A percentile compares a stretch with the other conserved stretches of the same genome.
Evolutionary conservation across 2,888 invertebrate species (phyloP).

Genomic region (Clanis bilineata): DNA sequence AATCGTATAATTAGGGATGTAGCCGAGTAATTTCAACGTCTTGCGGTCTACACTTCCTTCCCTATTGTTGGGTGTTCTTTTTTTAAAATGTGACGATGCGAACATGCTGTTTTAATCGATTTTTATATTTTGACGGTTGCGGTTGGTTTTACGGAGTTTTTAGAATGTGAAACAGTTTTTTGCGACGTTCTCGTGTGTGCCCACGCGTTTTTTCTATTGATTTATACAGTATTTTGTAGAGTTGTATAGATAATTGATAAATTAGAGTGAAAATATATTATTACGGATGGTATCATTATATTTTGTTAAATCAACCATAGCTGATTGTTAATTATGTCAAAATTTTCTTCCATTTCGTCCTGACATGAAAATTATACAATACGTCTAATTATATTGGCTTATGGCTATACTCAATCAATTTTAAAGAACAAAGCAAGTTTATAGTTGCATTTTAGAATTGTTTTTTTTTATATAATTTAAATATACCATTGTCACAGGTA

Average conservation of each 20-base stretch:
- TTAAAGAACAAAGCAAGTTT: no score
- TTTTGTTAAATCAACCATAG: not conserved
- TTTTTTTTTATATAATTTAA: no score
- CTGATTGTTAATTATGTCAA: not conserved
- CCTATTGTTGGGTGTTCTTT: constrained; percentile 64
- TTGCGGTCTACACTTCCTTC: constrained; percentile 76
- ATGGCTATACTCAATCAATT: no score
- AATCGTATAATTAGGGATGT: constrained; percentile 74
- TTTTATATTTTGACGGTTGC: constrained; percentile 75
- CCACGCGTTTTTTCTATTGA: not conserved
- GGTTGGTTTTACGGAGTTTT: constrained; percentile 55
- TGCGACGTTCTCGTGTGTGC: constrained; percentile 20
- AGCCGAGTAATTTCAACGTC: constrained; percentile 63
- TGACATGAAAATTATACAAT: no score
- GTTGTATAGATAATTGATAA: not conserved
- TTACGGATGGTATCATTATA: not conserved
- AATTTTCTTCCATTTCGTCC: not conserved
- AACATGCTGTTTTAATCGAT: constrained; percentile 67
- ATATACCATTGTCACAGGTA: no score
- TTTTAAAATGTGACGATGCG: constrained; percentile 49
- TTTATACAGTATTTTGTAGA: not conserved
- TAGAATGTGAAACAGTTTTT: constrained; percentile 28
- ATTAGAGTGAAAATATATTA: not conserved
- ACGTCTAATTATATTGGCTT: no score
- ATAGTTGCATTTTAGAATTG: no score